Conservation (phyloP, 2,113 vertebrate species). For the Carettochelys insculpta region DNA sequence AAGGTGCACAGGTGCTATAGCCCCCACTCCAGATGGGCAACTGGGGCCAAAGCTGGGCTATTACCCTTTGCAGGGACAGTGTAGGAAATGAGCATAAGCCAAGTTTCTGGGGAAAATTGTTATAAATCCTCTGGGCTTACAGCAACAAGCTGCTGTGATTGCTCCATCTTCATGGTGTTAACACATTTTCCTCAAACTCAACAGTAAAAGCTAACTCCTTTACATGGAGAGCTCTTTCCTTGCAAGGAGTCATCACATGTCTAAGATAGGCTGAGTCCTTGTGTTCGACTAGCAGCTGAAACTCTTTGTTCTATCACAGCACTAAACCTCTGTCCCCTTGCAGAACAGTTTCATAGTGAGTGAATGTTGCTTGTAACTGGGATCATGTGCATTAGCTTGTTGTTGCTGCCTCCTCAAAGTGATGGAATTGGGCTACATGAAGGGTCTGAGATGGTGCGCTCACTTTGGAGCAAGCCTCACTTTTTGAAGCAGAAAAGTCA, state of each 20-base stretch:
- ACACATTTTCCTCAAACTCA: neutral
- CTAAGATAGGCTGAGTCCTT: neutral
- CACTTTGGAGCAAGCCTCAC: too few relatives aligned
- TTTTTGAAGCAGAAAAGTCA: conserved; percentile 44
- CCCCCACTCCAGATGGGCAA: neutral
- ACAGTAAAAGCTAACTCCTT: conserved; percentile 3
- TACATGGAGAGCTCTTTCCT: neutral
- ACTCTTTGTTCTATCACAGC: neutral
- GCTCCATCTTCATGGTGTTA: neutral
- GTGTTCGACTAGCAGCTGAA: conserved; percentile 29
- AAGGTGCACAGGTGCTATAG: neutral
- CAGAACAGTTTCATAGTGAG: neutral
- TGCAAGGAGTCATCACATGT: neutral
- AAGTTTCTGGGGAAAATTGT: conserved; percentile 55
- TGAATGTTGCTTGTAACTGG: neutral
- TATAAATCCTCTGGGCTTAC: conserved; percentile 27
- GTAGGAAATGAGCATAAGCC: conserved; percentile 53
- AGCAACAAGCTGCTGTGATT: neutral
- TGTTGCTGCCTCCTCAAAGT: neutral
- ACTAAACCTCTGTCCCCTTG: neutral
- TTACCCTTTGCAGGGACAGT: neutral
- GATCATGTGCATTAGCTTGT: neutral
- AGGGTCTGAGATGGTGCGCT: neutral
- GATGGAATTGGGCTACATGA: neutral
- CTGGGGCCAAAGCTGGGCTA: neutral